Conservation (phyloP, 2,888 invertebrate genomes). For the Drosophila mulleri region DNA sequence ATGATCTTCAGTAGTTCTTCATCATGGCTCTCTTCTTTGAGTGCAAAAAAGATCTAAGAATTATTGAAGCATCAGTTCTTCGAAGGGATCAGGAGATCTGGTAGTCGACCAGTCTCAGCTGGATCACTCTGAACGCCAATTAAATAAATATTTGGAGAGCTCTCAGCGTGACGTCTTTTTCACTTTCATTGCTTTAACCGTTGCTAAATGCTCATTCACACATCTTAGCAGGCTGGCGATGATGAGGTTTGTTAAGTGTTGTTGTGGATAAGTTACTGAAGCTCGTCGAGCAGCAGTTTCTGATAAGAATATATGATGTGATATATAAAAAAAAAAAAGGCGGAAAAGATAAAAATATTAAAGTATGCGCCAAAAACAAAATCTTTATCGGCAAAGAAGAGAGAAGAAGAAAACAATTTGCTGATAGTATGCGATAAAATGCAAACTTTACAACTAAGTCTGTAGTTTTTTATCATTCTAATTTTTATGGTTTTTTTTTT, state of each 20-base stretch:
- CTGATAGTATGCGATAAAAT: background rate
- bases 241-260: background rate
- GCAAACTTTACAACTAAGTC: background rate
- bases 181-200: constrained; percentile 27
- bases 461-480: too few species aligned
- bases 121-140: constrained; percentile 7
- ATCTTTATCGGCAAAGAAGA: background rate
- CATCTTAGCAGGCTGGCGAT: constrained; percentile 7
- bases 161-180: constrained; percentile 18
- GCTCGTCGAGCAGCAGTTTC: constrained; percentile 19
- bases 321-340: background rate
- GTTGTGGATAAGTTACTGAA: constrained; percentile 14
- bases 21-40: too few species aligned
- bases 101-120: too few species aligned
- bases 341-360: too few species aligned
- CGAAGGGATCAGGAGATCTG: too few species aligned
- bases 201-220: constrained; percentile 49
- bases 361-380: background rate
- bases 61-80: too few species aligned
- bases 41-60: too few species aligned
- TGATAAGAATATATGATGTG: constrained; percentile 16
- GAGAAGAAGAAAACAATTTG: background rate
- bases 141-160: constrained; percentile 30
- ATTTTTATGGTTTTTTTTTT: background rate
- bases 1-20: too few species aligned